A percentile compares a stretch with the other conserved stretches of the same genome.
Conservation (phyloP, 2,113 vertebrate genomes). For the Anolis carolinensis region DNA sequence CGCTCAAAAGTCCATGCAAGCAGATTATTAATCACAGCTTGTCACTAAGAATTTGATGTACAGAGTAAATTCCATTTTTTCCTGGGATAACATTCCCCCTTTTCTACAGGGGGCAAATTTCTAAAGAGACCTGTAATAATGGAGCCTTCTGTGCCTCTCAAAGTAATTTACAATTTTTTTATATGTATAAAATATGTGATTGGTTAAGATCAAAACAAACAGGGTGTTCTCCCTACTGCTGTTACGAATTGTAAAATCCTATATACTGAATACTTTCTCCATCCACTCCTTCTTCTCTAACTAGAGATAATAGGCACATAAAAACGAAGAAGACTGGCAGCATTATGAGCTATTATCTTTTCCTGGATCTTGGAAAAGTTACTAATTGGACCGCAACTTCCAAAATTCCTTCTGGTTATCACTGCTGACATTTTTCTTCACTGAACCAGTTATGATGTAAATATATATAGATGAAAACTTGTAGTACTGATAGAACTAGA, state of each 20-base stretch:
- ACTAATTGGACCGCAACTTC: too few relatives aligned
- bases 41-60: constrained; percentile 7
- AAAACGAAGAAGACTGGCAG: background rate
- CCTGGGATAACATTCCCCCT: background rate
- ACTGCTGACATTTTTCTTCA: background rate
- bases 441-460: background rate
- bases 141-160: background rate
- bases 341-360: background rate
- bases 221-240: background rate
- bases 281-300: too few relatives aligned
- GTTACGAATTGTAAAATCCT: background rate
- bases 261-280: background rate
- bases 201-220: background rate
- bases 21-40: constrained; percentile 21
- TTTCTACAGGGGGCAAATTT: background rate
- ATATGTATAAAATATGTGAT: background rate
- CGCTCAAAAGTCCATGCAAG: constrained; percentile 18
- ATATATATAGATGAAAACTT: background rate
- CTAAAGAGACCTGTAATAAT: background rate
- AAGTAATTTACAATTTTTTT: background rate
- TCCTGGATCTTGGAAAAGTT: background rate
- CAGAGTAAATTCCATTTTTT: constrained; percentile 2
- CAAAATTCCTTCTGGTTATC: background rate
- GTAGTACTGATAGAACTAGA: background rate
- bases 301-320: background rate